phyloP scores from a whole-genome alignment of 2,888 invertebrate genomes.

The Acleris literana region DNA sequence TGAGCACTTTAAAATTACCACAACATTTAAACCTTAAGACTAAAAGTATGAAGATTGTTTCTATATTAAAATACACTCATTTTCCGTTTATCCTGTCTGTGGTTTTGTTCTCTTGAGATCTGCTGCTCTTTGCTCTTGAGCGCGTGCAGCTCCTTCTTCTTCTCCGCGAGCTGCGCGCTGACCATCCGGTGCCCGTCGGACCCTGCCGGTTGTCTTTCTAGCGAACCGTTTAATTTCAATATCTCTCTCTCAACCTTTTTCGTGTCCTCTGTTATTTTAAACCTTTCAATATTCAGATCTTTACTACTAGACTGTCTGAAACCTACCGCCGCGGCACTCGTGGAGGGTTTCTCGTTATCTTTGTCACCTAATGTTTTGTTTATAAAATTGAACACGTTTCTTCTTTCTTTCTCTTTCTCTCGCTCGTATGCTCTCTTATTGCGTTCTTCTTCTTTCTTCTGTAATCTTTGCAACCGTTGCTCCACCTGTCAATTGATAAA shows the following conservation, averaged over 20 bases:
- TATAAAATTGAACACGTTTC: slow-evolving; percentile 90
- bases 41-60: not conserved
- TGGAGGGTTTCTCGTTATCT: slow-evolving; percentile 44
- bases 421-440: slow-evolving; percentile 86
- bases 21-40: not conserved
- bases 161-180: slow-evolving; percentile 83
- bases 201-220: slow-evolving; percentile 85
- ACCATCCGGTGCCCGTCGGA: slow-evolving; percentile 85
- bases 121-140: slow-evolving; percentile 85
- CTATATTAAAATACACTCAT: slow-evolving; percentile 87
- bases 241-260: slow-evolving; percentile 87
- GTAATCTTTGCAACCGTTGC: slow-evolving; percentile 85
- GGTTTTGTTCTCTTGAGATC: slow-evolving; percentile 87
- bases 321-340: slow-evolving; percentile 49
- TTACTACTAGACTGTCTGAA: slow-evolving; percentile 84
- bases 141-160: slow-evolving; percentile 84
- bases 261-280: slow-evolving; percentile 88
- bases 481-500: slow-evolving; percentile 74
- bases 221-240: slow-evolving; percentile 84
- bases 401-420: slow-evolving; percentile 83
- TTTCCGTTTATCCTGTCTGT: slow-evolving; percentile 89
- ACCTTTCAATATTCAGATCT: slow-evolving; percentile 88
- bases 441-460: slow-evolving; percentile 85
- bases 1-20: no score
- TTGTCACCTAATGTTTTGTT: slow-evolving; percentile 85